phyloP scores from a whole-genome alignment of 2,113 vertebrate species.

The Sander lucioperca region DNA sequence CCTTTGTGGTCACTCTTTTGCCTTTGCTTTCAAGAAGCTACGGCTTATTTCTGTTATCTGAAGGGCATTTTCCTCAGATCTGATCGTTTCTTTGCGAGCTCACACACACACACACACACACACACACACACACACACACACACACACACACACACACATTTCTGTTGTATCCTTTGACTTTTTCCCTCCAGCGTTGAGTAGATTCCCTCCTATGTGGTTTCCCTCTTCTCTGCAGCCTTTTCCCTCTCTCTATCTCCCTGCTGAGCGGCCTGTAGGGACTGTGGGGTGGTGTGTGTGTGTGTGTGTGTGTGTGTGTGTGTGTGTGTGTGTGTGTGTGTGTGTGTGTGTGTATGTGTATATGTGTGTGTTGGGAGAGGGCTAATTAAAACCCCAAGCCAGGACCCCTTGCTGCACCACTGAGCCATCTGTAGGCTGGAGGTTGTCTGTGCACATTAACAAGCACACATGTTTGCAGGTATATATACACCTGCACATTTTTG shows the following conservation, averaged over 20 bases:
- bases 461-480: slow-evolving; percentile 33
- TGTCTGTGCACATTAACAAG: slow-evolving; percentile 8
- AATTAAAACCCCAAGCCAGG: slow-evolving; percentile 64
- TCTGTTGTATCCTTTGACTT: neutral
- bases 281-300: neutral
- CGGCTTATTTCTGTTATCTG: neutral
- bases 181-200: slow-evolving; percentile 75
- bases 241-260: slow-evolving; percentile 75
- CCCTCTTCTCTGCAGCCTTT: slow-evolving; percentile 78
- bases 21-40: neutral
- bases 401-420: slow-evolving; percentile 57
- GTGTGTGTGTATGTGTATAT: slow-evolving; percentile 3
- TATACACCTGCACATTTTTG: slow-evolving; percentile 5
- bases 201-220: slow-evolving; percentile 81
- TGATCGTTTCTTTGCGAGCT: neutral
- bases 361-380: slow-evolving; percentile 32
- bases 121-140: neutral
- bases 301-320: slow-evolving; percentile 22
- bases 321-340: slow-evolving; percentile 10
- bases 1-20: neutral
- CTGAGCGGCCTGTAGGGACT: slow-evolving; percentile 64
- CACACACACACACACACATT: slow-evolving; percentile 2
- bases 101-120: neutral
- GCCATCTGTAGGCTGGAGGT: slow-evolving; percentile 64
- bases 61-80: neutral